These are phyloP conservation scores for Horisme vitalbata DNA, from an alignment of 2,888 invertebrate genomes.

Conservation along the genomic window DNA sequence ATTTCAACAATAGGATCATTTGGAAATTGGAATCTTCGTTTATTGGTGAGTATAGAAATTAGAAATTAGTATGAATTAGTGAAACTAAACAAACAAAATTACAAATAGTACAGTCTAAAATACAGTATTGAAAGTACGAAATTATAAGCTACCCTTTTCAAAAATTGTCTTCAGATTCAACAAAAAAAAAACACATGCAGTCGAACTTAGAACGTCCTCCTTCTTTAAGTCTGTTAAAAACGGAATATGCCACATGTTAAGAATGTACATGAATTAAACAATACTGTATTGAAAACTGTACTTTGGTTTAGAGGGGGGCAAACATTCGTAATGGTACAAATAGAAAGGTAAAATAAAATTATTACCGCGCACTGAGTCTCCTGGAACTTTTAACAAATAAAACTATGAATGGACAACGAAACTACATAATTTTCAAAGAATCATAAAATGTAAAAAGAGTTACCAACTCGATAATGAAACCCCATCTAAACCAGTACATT, in stretches of 20 bases:
- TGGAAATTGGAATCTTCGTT: background rate
- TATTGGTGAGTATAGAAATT: background rate
- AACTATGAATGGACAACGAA: background rate
- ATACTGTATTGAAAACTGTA: background rate
- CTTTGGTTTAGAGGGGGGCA: conserved; percentile 18
- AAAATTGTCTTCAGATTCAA: too few species aligned
- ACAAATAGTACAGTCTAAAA: conserved; percentile 3
- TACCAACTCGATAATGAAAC: conserved; percentile 14
- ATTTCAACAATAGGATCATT: background rate
- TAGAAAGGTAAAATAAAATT: conserved; percentile 3
- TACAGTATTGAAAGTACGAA: background rate
- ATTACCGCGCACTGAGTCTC: background rate
- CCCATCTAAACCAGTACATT: conserved; percentile 23
- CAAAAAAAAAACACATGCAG: too few species aligned
- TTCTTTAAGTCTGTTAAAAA: too few species aligned
- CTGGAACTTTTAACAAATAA: conserved; percentile 7
- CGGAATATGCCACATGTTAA: too few species aligned
- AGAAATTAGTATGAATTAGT: background rate
- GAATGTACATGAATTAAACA: too few species aligned
- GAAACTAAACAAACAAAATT: background rate
- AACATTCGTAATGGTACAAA: conserved; percentile 4
- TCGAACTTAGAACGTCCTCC: too few species aligned
- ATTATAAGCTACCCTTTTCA: too few species aligned
- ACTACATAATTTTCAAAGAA: too few species aligned
- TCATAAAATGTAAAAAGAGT: too few species aligned